Conservation (phyloP, 2,797 vertebrate species). For the Mormyrops attenuatus region DNA sequence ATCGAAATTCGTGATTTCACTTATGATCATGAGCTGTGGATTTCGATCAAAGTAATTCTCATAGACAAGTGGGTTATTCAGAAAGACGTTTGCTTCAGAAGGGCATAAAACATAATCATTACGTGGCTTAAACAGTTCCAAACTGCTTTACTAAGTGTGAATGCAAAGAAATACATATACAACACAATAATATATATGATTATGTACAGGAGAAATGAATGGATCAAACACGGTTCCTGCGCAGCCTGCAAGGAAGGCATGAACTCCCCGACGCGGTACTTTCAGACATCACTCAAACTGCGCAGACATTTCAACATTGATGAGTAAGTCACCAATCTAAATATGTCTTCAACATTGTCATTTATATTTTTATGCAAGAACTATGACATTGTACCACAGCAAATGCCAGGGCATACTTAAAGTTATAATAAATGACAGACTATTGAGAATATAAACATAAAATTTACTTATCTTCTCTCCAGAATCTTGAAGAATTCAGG, state of each 20-base stretch:
- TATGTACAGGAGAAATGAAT: slow-evolving; percentile 56
- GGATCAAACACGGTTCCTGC: slow-evolving; percentile 62
- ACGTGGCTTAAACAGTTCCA: background rate
- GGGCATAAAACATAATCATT: background rate
- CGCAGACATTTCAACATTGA: slow-evolving; percentile 41
- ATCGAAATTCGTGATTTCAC: background rate
- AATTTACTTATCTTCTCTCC: slow-evolving; percentile 5
- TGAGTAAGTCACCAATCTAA: slow-evolving; percentile 19
- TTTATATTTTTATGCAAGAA: background rate
- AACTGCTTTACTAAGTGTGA: background rate
- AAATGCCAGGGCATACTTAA: background rate
- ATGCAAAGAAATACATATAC: background rate
- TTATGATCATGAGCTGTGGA: background rate
- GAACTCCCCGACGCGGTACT: slow-evolving; percentile 47
- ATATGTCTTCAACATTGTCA: background rate
- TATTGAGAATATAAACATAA: background rate
- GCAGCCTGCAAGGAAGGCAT: slow-evolving; percentile 55
- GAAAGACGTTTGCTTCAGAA: background rate
- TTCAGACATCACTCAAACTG: slow-evolving; percentile 47
- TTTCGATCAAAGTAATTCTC: background rate
- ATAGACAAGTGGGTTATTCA: background rate
- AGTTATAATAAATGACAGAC: background rate
- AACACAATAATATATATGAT: background rate
- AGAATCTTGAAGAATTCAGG: slow-evolving; percentile 49
- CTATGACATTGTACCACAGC: background rate